phyloP scores from a whole-genome alignment of 1,140 invertebrate genomes.

The Trypoxylus dichotomus region DNA sequence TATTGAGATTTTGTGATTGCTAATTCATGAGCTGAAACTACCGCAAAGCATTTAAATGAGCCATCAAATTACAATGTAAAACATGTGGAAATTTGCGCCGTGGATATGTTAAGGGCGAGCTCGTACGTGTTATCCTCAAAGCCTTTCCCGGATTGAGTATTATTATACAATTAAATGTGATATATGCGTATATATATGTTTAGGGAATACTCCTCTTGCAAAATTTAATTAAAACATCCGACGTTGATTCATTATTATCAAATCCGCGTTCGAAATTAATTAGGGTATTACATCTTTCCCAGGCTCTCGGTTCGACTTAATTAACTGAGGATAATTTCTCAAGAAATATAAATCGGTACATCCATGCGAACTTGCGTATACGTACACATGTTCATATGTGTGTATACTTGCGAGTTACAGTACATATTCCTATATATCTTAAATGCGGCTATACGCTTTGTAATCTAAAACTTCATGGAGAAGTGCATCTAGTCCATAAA shows the following conservation, averaged over 20 bases:
- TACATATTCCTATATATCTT: too few relatives aligned
- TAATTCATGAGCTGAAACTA: not conserved
- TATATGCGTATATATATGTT: not conserved
- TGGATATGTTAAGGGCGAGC: not conserved
- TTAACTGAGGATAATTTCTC: conserved; percentile 17
- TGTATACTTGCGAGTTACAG: too few relatives aligned
- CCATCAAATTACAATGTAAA: conserved; percentile 9
- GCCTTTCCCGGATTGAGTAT: not conserved
- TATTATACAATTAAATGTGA: conserved; percentile 14
- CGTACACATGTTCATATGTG: not conserved
- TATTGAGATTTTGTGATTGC: not conserved
- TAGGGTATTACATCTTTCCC: conserved; percentile 18
- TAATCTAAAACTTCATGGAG: too few relatives aligned
- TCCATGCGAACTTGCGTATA: not conserved
- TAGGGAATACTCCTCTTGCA: not conserved
- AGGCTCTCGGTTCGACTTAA: not conserved
- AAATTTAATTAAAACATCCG: conserved; percentile 20
- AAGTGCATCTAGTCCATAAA: too few relatives aligned
- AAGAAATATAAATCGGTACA: not conserved
- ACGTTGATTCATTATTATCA: conserved; percentile 22
- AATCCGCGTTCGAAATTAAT: conserved; percentile 13
- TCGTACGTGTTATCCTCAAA: not conserved
- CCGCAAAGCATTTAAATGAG: not conserved
- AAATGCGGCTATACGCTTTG: too few relatives aligned
- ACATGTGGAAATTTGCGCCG: conserved; percentile 8